Conservation (phyloP, 1,140 invertebrate species). For the Sarcophaga peregrina region DNA sequence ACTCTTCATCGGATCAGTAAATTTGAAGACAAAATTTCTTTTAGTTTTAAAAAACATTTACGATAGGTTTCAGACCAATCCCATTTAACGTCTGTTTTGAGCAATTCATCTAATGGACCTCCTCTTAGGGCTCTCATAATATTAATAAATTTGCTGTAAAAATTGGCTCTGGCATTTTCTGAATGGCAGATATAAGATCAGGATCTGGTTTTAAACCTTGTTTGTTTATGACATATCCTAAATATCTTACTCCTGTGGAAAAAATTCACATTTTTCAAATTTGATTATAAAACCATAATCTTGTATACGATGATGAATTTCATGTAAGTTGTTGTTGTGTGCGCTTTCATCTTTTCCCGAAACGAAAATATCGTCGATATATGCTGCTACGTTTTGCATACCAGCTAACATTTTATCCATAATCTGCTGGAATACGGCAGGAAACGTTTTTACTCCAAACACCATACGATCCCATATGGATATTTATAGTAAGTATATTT, state of each 20-base stretch:
- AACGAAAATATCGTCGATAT: too few species aligned
- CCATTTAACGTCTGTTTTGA: constrained; percentile 43
- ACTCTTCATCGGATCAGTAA: constrained; percentile 43
- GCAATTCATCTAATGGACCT: constrained; percentile 39
- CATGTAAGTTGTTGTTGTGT: too few species aligned
- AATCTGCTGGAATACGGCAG: too few species aligned
- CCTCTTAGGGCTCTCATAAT: too few species aligned
- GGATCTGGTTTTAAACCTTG: constrained; percentile 46
- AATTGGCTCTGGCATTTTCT: too few species aligned
- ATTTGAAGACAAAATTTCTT: constrained; percentile 37
- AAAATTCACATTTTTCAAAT: constrained; percentile 39
- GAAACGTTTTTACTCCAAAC: too few species aligned
- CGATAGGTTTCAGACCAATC: neutral
- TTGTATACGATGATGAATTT: too few species aligned
- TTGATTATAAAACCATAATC: constrained; percentile 33
- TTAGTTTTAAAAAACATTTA: constrained; percentile 30
- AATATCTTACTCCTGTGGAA: constrained; percentile 49
- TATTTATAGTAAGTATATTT: neutral
- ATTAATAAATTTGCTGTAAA: too few species aligned
- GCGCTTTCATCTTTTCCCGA: too few species aligned
- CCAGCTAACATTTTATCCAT: too few species aligned
- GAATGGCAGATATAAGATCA: neutral
- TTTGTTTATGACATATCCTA: constrained; percentile 59
- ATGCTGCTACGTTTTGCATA: neutral
- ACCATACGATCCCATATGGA: neutral